These are phyloP conservation scores for Diplogasteroides magnus DNA, from an alignment of 1,140 invertebrate species.

Conservation along the genomic window DNA sequence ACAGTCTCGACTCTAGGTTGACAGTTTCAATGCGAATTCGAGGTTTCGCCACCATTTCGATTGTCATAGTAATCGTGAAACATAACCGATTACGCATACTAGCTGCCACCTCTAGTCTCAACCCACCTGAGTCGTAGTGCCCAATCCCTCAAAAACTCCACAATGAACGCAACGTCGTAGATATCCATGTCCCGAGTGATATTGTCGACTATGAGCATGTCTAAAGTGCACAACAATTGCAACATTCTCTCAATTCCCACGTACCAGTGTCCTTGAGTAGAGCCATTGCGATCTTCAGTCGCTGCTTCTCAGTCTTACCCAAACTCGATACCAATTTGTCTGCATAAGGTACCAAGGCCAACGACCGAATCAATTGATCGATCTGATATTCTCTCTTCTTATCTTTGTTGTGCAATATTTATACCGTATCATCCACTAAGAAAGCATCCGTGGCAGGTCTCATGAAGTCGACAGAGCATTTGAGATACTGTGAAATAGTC, in stretches of 20 bases:
- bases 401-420: too few relatives aligned
- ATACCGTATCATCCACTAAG: constrained; percentile 52
- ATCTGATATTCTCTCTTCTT: too few relatives aligned
- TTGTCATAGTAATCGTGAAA: too few relatives aligned
- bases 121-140: constrained; percentile 58
- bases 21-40: too few relatives aligned
- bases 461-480: constrained; percentile 71
- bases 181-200: constrained; percentile 88
- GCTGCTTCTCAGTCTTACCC: constrained; percentile 75
- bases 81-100: too few relatives aligned
- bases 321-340: constrained; percentile 72
- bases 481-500: constrained; percentile 74
- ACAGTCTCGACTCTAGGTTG: too few relatives aligned
- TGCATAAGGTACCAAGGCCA: constrained; percentile 77
- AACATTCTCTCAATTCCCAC: constrained; percentile 19
- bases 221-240: constrained; percentile 62
- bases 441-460: constrained; percentile 60
- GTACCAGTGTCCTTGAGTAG: constrained; percentile 66
- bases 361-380: constrained; percentile 76
- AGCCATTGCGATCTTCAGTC: constrained; percentile 79
- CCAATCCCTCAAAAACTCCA: constrained; percentile 89
- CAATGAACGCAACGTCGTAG: constrained; percentile 87
- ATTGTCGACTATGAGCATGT: constrained; percentile 77
- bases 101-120: too few relatives aligned
- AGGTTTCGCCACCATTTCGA: too few relatives aligned